Evolutionary conservation across 2,797 vertebrate species (phyloP).

Genomic region (Trachurus trachurus): DNA sequence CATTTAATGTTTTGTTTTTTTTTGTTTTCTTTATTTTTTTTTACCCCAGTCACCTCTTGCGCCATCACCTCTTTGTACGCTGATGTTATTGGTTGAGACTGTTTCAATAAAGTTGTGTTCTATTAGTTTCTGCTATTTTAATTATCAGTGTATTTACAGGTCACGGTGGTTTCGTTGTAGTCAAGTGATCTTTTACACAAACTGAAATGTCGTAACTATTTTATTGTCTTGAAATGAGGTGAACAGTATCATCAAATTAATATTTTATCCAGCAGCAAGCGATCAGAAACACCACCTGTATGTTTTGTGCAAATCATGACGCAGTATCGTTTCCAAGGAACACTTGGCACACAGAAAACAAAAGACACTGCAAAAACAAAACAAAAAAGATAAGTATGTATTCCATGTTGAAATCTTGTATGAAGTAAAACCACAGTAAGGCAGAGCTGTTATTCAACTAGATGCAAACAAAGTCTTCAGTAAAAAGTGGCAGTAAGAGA

Average conservation of each 20-base stretch:
- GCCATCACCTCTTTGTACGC: slow-evolving; percentile 84
- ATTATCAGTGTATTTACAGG: neutral
- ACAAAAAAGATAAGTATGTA: neutral
- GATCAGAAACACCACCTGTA: slow-evolving; percentile 43
- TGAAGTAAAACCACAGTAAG: slow-evolving; percentile 34
- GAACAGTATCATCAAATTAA: slow-evolving; percentile 47
- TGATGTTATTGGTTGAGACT: slow-evolving; percentile 89
- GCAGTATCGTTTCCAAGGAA: slow-evolving; percentile 45
- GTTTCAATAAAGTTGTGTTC: slow-evolving; percentile 92
- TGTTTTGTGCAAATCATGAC: slow-evolving; percentile 64
- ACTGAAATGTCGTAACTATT: slow-evolving; percentile 44
- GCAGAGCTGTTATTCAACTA: slow-evolving; percentile 16
- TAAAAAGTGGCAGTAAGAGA: slow-evolving; percentile 17
- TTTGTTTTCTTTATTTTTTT: slow-evolving; percentile 33
- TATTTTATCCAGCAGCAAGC: slow-evolving; percentile 60
- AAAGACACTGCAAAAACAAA: slow-evolving; percentile 9
- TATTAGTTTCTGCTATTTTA: slow-evolving; percentile 69
- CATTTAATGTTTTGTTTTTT: slow-evolving; percentile 46
- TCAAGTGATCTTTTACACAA: slow-evolving; percentile 13
- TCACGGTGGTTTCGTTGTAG: neutral
- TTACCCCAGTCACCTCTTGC: slow-evolving; percentile 63
- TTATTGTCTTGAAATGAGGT: slow-evolving; percentile 67
- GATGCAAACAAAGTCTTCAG: slow-evolving; percentile 9
- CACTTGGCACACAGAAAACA: slow-evolving; percentile 51
- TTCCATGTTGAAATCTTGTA: slow-evolving; percentile 6